Evolutionary conservation across 1,140 invertebrate genomes (phyloP).

Genomic region (Sesamia nonagrioides): DNA sequence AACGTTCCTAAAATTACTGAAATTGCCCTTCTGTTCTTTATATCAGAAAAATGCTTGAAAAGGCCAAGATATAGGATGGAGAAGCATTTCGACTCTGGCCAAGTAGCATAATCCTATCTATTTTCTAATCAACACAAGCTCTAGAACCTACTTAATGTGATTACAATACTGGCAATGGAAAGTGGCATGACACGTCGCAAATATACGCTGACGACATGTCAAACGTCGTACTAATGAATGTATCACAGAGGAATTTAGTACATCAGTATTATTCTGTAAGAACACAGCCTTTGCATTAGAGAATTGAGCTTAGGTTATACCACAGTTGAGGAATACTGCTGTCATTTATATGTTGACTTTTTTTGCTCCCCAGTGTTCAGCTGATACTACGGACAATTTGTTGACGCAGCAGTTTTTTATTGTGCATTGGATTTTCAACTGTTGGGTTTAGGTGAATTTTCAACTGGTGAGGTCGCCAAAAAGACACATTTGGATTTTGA

Average conservation of each 20-base stretch:
- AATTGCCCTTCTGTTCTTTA: no score
- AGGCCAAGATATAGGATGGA: neutral
- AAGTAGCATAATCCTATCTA: neutral
- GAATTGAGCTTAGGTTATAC: neutral
- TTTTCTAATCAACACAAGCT: neutral
- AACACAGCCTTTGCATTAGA: neutral
- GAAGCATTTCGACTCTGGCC: neutral
- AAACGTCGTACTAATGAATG: slow-evolving; percentile 19
- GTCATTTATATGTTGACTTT: no score
- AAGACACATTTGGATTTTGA: no score
- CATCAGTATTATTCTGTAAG: neutral
- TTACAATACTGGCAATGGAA: slow-evolving; percentile 6
- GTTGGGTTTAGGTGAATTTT: no score
- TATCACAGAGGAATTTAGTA: slow-evolving; percentile 1
- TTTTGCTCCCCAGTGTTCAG: no score
- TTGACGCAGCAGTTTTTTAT: no score
- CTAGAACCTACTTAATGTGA: neutral
- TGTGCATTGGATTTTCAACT: no score
- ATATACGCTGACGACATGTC: slow-evolving; percentile 23
- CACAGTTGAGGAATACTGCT: neutral
- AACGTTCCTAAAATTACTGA: neutral
- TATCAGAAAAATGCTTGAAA: neutral
- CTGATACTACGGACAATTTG: no score
- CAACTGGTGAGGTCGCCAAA: no score
- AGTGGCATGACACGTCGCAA: neutral